phyloP scores from a whole-genome alignment of 2,113 vertebrate genomes.

The Etia nguti region DNA sequence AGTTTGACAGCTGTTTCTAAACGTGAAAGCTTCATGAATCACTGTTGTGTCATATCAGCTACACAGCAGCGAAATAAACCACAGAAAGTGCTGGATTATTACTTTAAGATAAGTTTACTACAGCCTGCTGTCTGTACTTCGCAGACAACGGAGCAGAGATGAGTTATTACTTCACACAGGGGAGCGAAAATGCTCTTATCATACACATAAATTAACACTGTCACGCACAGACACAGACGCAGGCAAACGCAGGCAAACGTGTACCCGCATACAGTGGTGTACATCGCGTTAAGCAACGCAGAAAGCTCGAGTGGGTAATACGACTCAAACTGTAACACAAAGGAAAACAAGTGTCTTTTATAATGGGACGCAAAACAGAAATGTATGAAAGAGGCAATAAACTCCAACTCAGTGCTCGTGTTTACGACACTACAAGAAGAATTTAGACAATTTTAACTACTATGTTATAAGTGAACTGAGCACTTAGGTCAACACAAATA shows the following conservation, averaged over 20 bases:
- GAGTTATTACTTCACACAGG: constrained; percentile 18
- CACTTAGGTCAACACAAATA: neutral
- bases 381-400: neutral
- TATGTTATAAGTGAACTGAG: neutral
- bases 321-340: neutral
- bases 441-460: neutral
- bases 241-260: neutral
- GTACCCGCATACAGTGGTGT: neutral
- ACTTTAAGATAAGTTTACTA: constrained; percentile 18
- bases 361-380: neutral
- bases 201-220: neutral
- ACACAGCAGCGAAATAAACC: constrained; percentile 15
- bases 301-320: neutral
- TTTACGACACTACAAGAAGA: neutral
- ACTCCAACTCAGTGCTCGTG: neutral
- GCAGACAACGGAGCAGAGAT: neutral
- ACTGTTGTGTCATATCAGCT: constrained; percentile 14
- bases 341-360: neutral
- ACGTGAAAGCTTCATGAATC: constrained; percentile 29
- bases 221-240: neutral
- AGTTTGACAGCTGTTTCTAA: constrained; percentile 27
- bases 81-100: constrained; percentile 15
- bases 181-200: neutral
- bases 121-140: neutral
- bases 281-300: neutral